Base-by-base conservation (phyloP, 1,140 invertebrate species). In the Ceratina japonica region DNA sequence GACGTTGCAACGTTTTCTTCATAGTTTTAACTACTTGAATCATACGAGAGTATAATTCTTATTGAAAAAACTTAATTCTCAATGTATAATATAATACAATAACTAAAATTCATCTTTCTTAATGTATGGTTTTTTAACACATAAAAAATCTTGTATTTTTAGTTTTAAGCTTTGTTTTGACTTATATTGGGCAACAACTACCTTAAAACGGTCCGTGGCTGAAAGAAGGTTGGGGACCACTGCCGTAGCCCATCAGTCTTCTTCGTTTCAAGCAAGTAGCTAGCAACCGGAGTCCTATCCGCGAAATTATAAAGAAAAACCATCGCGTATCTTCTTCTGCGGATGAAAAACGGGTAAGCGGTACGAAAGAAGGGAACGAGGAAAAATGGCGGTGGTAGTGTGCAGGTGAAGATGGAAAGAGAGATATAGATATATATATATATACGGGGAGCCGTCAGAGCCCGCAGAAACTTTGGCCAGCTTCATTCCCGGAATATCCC, bases 401-500 rank as follows among this genome's bases (percentile, higher is more conserved):
- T 59, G 63, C 61, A 54, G 70, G 51, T n/a, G 54, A 78, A 56
- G 52, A 66, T 31, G 24, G 79, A 72, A 37, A 62, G 56, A 52
- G 18, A 75, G 27, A 44, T 44, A 24, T 31, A 62, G 13, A 61
- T 31, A 61, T 44, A 37, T 37, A 61, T 61, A 61, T 27, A 27
- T 61, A 58, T 78, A 84, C 71, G 62, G 72, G 79, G 83, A 88
- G 86, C 54, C 54, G 86, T 87, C 79, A 87, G 37, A 44, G 77
- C 79, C 77, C 65, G 64, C 59, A 62, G 87, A 89, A 90, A 90
- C 87, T 90, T 90, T 89, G 86, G 83, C 84, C 86, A 80, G 77
- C 81, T 84, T 85, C 83, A 86, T 88, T 90, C 85, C 79, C 68
- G 81, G 87, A 89, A 89, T 90, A 89, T 89, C 84, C 87, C 89